These are phyloP conservation scores for Pollenia angustigena DNA, from an alignment of 2,888 invertebrate genomes.

Conservation along the genomic window DNA sequence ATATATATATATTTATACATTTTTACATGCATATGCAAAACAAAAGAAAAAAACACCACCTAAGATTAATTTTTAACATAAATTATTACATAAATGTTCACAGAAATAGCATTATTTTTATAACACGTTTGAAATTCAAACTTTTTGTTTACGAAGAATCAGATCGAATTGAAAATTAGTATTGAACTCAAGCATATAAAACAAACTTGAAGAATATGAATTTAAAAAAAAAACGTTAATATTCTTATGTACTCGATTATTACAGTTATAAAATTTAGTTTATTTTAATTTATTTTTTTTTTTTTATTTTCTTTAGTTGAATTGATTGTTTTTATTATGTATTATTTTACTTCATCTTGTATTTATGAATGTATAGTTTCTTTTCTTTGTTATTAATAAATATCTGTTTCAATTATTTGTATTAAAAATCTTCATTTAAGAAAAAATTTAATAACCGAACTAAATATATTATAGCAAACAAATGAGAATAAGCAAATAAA, in stretches of 20 bases:
- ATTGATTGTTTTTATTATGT: slow-evolving; percentile 63
- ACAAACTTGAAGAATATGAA: slow-evolving; percentile 34
- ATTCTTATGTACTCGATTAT: slow-evolving; percentile 42
- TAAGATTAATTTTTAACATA: slow-evolving; percentile 52
- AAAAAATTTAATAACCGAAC: slow-evolving; percentile 11
- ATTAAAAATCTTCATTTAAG: slow-evolving; percentile 36
- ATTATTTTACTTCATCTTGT: slow-evolving; percentile 39
- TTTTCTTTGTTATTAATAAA: slow-evolving; percentile 33
- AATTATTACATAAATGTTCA: slow-evolving; percentile 52
- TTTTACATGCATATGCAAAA: not conserved
- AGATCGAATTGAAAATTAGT: slow-evolving; percentile 15
- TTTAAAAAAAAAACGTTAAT: slow-evolving; percentile 26
- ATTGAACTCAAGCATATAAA: slow-evolving; percentile 23
- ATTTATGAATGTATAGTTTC: slow-evolving; percentile 60
- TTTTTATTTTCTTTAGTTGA: slow-evolving; percentile 67
- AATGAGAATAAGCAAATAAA: slow-evolving; percentile 35
- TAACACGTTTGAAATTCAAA: slow-evolving; percentile 50
- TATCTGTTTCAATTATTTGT: slow-evolving; percentile 23
- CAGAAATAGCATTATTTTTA: slow-evolving; percentile 55
- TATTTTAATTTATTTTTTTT: slow-evolving; percentile 56
- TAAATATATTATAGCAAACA: slow-evolving; percentile 12
- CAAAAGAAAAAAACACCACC: slow-evolving; percentile 57
- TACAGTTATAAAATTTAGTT: slow-evolving; percentile 25
- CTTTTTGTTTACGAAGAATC: slow-evolving; percentile 33
- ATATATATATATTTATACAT: not conserved